A percentile compares a stretch with the other conserved stretches of the same genome.
These are phyloP conservation scores for Remorina albescens DNA, from an alignment of 2,797 vertebrate genomes.

Conservation along the genomic window DNA sequence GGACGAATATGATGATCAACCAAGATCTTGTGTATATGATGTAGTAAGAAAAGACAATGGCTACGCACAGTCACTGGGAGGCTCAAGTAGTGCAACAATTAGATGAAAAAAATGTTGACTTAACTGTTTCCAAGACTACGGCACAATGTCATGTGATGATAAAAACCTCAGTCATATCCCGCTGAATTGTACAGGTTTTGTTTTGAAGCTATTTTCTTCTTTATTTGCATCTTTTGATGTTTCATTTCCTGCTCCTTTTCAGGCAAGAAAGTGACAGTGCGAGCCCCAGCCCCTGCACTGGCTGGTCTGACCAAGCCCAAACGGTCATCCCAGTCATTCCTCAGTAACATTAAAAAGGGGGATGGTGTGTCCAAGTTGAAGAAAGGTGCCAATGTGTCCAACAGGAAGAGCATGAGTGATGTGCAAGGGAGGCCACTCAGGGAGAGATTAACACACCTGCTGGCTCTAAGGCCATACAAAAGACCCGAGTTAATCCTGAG, in stretches of 20 bases:
- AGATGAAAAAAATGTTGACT: not conserved
- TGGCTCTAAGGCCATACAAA: slow-evolving; percentile 93
- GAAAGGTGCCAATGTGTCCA: slow-evolving; percentile 32
- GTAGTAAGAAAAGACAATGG: not conserved
- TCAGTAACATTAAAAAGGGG: slow-evolving; percentile 54
- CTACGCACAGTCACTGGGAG: not conserved
- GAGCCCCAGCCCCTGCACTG: slow-evolving; percentile 87
- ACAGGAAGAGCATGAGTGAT: slow-evolving; percentile 64
- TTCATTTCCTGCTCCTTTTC: slow-evolving; percentile 3
- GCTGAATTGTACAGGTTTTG: not conserved
- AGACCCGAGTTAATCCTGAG: slow-evolving; percentile 91
- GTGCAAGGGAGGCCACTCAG: slow-evolving; percentile 87
- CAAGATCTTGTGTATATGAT: slow-evolving; percentile 1
- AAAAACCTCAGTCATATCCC: not conserved
- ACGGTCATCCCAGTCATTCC: slow-evolving; percentile 84
- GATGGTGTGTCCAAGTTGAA: slow-evolving; percentile 36
- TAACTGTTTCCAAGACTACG: not conserved
- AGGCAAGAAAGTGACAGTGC: slow-evolving; percentile 92
- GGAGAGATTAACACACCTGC: slow-evolving; percentile 90
- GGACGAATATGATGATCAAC: slow-evolving; percentile 13
- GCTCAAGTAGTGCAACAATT: not conserved
- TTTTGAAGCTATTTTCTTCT: slow-evolving; percentile 19
- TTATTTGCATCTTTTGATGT: slow-evolving; percentile 25
- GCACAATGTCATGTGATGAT: slow-evolving; percentile 16
- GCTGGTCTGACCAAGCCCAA: slow-evolving; percentile 87